Conservation (phyloP, 1,140 invertebrate species). For the Leptinotarsa defecta region DNA sequence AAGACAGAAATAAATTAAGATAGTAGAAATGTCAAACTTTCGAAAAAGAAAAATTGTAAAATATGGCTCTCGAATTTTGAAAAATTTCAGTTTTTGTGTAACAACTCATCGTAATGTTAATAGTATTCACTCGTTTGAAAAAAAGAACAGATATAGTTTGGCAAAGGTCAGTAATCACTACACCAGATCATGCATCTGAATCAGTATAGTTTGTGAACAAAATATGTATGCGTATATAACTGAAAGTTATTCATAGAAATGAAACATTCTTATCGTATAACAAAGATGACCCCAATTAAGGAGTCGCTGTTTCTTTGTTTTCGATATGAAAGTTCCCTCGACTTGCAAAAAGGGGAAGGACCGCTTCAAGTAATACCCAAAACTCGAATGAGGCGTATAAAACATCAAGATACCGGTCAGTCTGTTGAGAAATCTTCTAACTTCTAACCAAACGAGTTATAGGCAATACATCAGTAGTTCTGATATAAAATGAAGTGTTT, state of each 20-base stretch:
- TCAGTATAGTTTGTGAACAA: too few relatives aligned
- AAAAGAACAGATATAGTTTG: too few relatives aligned
- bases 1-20: too few relatives aligned
- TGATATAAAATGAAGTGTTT: constrained; percentile 21
- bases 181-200: too few relatives aligned
- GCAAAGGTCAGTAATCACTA: too few relatives aligned
- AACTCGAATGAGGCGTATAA: neutral
- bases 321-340: neutral
- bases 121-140: too few relatives aligned
- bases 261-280: neutral
- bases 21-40: too few relatives aligned
- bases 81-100: too few relatives aligned
- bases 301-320: neutral
- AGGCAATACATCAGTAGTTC: neutral
- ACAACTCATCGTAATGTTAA: too few relatives aligned
- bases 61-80: too few relatives aligned
- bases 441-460: neutral
- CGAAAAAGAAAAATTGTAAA: too few relatives aligned
- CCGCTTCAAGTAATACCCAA: neutral
- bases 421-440: neutral
- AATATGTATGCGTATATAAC: too few relatives aligned
- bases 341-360: neutral
- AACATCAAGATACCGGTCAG: neutral
- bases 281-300: neutral
- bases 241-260: neutral